These are phyloP conservation scores for Nothobranchius furzeri DNA, from an alignment of 2,113 vertebrate genomes.

Conservation along the genomic window DNA sequence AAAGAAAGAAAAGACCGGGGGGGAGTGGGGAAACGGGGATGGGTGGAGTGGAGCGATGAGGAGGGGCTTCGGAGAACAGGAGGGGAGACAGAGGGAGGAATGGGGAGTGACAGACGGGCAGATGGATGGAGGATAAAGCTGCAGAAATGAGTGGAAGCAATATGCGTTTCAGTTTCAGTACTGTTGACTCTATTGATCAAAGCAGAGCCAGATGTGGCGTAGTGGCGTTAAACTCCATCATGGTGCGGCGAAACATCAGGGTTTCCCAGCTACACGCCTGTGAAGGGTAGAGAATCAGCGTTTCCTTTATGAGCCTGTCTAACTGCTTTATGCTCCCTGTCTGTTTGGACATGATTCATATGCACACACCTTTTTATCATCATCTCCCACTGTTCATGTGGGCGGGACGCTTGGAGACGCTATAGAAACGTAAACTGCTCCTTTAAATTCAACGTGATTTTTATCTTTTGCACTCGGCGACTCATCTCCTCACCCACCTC, in stretches of 20 bases:
- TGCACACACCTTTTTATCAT: slow-evolving; percentile 34
- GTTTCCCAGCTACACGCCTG: slow-evolving; percentile 17
- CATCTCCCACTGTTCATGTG: slow-evolving; percentile 42
- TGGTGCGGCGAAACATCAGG: background rate
- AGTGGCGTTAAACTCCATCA: slow-evolving; percentile 27
- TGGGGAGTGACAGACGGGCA: slow-evolving; percentile 58
- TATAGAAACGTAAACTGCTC: slow-evolving; percentile 19
- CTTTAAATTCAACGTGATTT: background rate
- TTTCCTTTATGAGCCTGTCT: background rate
- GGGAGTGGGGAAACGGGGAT: slow-evolving; percentile 47
- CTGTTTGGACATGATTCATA: slow-evolving; percentile 4
- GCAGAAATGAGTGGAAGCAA: slow-evolving; percentile 40
- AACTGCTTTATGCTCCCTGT: background rate
- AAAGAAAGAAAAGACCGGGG: slow-evolving; percentile 59
- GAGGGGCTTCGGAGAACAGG: slow-evolving; percentile 40
- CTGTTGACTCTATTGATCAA: slow-evolving; percentile 59
- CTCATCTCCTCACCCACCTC: slow-evolving; percentile 18
- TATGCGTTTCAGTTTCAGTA: slow-evolving; percentile 56
- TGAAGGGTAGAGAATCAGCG: background rate
- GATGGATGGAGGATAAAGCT: slow-evolving; percentile 70
- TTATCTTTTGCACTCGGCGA: slow-evolving; percentile 28
- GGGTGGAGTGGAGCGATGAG: slow-evolving; percentile 31
- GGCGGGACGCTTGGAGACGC: slow-evolving; percentile 28
- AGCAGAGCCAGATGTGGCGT: slow-evolving; percentile 47
- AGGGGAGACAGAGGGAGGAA: slow-evolving; percentile 59